These are phyloP conservation scores for Spheniscus humboldti DNA, from an alignment of 2,797 vertebrate species.

Conservation along the genomic window DNA sequence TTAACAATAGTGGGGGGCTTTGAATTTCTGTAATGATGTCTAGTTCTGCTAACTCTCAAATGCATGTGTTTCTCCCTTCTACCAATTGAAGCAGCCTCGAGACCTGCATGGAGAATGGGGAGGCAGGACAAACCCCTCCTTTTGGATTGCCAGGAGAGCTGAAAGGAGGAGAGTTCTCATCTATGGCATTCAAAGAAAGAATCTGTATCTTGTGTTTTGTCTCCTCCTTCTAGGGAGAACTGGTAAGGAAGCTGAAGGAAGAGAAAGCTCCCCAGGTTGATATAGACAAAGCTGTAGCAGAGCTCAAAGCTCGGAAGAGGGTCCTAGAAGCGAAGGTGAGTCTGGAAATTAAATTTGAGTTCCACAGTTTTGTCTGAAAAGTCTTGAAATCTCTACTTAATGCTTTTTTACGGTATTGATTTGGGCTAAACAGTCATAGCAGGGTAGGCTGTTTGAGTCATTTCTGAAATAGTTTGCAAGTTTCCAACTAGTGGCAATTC, in stretches of 20 bases:
- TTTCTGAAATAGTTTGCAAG: not conserved
- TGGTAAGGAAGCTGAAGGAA: slow-evolving; percentile 91
- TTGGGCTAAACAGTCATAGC: not conserved
- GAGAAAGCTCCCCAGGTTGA: slow-evolving; percentile 91
- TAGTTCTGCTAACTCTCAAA: not conserved
- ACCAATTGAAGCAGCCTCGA: not conserved
- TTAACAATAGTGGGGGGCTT: not conserved
- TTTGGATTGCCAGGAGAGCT: not conserved
- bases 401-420: not conserved
- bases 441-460: not conserved
- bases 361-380: not conserved
- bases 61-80: not conserved
- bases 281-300: slow-evolving; percentile 91
- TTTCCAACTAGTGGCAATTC: not conserved
- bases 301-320: slow-evolving; percentile 92
- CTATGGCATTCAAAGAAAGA: not conserved
- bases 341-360: not conserved
- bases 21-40: not conserved
- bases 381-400: not conserved
- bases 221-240: slow-evolving; percentile 81
- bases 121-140: not conserved
- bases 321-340: slow-evolving; percentile 90
- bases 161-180: not conserved
- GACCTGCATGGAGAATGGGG: rapidly evolving
- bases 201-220: not conserved